Evolutionary conservation across 2,113 vertebrate species (phyloP).

Genomic region (Thinocorus orbignyianus): DNA sequence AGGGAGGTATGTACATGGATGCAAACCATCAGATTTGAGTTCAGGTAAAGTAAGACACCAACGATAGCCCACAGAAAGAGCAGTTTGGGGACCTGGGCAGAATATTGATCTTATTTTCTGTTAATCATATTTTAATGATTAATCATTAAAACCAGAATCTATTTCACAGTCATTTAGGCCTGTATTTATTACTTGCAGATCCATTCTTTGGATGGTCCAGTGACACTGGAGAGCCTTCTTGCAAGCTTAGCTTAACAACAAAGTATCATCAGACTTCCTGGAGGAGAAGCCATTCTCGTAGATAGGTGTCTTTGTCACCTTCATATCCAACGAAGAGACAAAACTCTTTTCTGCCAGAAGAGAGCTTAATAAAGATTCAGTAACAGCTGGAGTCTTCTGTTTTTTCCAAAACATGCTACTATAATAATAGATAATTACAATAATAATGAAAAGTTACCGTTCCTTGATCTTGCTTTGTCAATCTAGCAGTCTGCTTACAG

Average conservation of each 20-base stretch:
- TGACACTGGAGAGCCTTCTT: neutral
- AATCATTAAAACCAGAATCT: neutral
- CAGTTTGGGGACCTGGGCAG: neutral
- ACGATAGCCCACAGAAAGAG: neutral
- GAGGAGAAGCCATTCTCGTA: neutral
- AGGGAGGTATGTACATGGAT: neutral
- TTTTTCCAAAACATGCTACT: neutral
- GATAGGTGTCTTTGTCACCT: neutral
- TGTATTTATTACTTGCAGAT: neutral
- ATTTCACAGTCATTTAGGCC: neutral
- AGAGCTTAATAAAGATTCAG: neutral
- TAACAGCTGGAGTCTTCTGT: neutral
- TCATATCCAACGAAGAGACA: neutral
- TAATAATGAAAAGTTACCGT: neutral
- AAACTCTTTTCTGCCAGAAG: neutral
- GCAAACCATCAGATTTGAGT: neutral
- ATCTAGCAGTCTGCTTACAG: neutral
- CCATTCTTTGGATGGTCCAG: neutral
- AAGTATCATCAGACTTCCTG: neutral
- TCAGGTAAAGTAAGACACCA: neutral
- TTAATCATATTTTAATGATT: neutral
- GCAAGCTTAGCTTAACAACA: neutral
- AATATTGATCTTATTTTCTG: neutral
- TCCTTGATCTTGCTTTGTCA: neutral
- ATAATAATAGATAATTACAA: neutral